phyloP scores from a whole-genome alignment of 2,113 vertebrate genomes.

The Scomber scombrus region DNA sequence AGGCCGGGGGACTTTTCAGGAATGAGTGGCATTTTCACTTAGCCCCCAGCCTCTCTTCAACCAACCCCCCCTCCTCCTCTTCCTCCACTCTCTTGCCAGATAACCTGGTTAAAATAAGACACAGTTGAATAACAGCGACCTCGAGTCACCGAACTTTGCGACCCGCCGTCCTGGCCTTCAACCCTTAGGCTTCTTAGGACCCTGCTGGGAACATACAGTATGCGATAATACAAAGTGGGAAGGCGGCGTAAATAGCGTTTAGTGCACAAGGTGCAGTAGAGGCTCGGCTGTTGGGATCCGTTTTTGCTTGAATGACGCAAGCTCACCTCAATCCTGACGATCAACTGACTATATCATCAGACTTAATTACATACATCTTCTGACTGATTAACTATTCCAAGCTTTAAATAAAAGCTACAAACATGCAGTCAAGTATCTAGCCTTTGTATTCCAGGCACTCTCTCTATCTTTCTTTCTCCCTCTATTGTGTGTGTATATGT shows the following conservation, averaged over 20 bases:
- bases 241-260: conserved; percentile 45
- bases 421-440: background rate
- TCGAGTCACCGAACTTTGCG: conserved; percentile 87
- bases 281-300: conserved; percentile 26
- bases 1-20: conserved; percentile 94
- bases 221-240: conserved; percentile 12
- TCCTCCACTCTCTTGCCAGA: conserved; percentile 87
- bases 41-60: conserved; percentile 81
- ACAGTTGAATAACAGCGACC: conserved; percentile 89
- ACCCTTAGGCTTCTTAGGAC: conserved; percentile 74
- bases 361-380: conserved; percentile 22
- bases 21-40: conserved; percentile 95
- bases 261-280: conserved; percentile 8
- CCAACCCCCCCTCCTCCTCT: too few relatives aligned
- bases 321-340: conserved; percentile 35
- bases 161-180: conserved; percentile 89
- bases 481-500: too few relatives aligned
- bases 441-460: conserved; percentile 11
- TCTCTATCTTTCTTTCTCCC: background rate
- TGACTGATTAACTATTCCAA: background rate
- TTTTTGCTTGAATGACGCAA: conserved; percentile 24
- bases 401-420: conserved; percentile 6
- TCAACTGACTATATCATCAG: conserved; percentile 31
- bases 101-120: conserved; percentile 94
- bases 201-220: conserved; percentile 27